Base-by-base conservation (phyloP, 2,888 invertebrate species). In the Dusona sp. region DNA sequence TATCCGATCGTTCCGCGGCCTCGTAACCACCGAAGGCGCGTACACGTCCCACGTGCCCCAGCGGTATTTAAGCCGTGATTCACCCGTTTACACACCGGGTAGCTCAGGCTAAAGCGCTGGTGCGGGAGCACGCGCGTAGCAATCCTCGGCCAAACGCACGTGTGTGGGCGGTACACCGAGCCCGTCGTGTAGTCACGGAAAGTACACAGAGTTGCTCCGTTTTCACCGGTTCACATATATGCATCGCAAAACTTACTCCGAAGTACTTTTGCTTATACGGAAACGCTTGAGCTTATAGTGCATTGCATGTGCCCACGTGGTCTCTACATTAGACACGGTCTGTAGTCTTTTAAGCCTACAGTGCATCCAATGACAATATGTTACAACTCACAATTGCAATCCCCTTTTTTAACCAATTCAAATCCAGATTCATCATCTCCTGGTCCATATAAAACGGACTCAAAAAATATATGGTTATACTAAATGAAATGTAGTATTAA, bases 21-120 rank as follows among this genome's bases (percentile, higher is more conserved):
- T 79, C 79, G 36, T 72, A 74, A 73, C 65, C 65, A 73, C 51
- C 73, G 73, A 73, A 65, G 73, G 70, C 72, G 65, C 70, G 68
- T 79, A 81, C 57, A 77, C 89, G 86, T 89, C 90, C 90, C 90
- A 90, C 90, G 88, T 88, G 79, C 86, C 67, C 84, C 83, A 45
- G 87, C 85, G 88, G 80, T 82, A 84, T 78, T 86, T 83, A 84
- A 82, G 86, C 82, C 84, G 90, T 92, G 92, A 92, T 92, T 92
- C 92, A 92, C 88, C 90, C 88, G 89, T 90, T 90, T 90, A 90
- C 91, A 91, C 90, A 89, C 90, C 86, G 67, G 89, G 87, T 90
- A 92, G 36, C 74, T 72, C 64, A 67, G 77, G 57, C 57, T 73
- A 73, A 57, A 54, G 79, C 33, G 68, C 68, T 42, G 70, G 51